Base-by-base conservation (phyloP, 1,140 invertebrate species). In the Bombus haemorrhoidalis region DNA sequence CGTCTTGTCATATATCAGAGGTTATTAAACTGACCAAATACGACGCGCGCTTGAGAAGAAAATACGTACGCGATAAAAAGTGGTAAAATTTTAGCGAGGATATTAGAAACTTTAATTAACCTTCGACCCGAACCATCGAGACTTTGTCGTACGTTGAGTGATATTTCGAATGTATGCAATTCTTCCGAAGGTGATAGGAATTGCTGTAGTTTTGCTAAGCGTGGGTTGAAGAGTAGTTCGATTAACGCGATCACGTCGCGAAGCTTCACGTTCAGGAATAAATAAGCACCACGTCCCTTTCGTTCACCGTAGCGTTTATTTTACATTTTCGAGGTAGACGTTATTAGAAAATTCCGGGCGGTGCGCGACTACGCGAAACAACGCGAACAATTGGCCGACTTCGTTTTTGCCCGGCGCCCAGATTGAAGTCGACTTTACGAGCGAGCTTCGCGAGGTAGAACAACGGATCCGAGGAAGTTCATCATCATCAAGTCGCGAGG, bases 401-500 rank as follows among this genome's bases (percentile, higher is more conserved):
- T 90, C 81, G 85, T 91, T 90, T 93, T 90, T 91, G 79, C 85
- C 72, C 74, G 72, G 62, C 73, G 85, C 84, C 81, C 87, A 92
- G 91, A 94, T 94, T 93, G 94, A 34, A 93, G 92, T 92, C 92
- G 91, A 93, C 93, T 94, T 94, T 94, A 94, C 92, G 93, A 94
- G 93, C 91, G 86, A 93, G 90, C 89, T 93, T 92, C 86, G 57
- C 86, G 85, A 89, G 71, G 91, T 81, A 86, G 87, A 91, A 87
- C 89, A 87, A 77, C 85, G 82, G 89, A 22, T n/a, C 32, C 76
- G 89, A 89, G 89, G 90, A 93, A 94, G 93, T 95, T 95, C 93
- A 94, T 95, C 94, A 94, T 94, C 94, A 94, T 95, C 94, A 94
- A 93, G 91, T 90, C 91, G 89, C 89, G 74, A 83, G 77, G 69